Base-by-base conservation (phyloP, 1,140 invertebrate genomes). In the Dendroctonus ponderosae region DNA sequence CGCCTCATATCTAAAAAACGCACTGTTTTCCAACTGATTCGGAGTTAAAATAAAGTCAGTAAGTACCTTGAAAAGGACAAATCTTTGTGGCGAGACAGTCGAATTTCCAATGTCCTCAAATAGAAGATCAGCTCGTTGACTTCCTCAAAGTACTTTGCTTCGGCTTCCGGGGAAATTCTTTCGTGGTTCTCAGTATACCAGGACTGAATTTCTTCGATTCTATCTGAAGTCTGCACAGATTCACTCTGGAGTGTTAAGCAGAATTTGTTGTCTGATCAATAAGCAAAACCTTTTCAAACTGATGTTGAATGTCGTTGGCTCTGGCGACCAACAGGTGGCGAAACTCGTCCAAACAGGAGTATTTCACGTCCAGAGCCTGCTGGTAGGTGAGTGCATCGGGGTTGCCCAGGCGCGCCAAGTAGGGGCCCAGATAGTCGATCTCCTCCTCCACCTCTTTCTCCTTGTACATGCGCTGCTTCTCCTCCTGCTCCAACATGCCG, bases 341-440 rank as follows among this genome's bases (percentile, higher is more conserved):
- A 26, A 85, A 82, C 62, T 87, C 85, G n/a, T 76, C 75, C 0
- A 87, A 69, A 50, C 85, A 87, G 6, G 79, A 74, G 4, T 84
- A 71, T 65, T 77, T 79, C 0, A 82, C 70, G 8, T 76, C 62
- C 12, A 71, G 38, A 0, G 84, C 82, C 72, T 83, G 73, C 2
- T 76, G 67, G 51, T 71, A 72, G 0, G 75, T 76, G 39, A 82
- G 49, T 7, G 66, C 37, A 14, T 66, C 12, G 41, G 80, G 78
- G 68, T 81, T 75, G n/a, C 82, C 81, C 37, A 83, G 74, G 42
- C 79, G 76, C 0, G 82, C 80, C 6, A 87, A 68, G 71, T 86
- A 87, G 0, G 85, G 84, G n/a, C 79, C 78, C 11, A 87, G 71
- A 63, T 82, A 84, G 71, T 87, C 74, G 5, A 74, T 71, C 51